Evolutionary conservation across 2,888 invertebrate genomes (phyloP), one percentile per base, ranked within the genome.

Genomic region (Koerneria pararmatus): DNA sequence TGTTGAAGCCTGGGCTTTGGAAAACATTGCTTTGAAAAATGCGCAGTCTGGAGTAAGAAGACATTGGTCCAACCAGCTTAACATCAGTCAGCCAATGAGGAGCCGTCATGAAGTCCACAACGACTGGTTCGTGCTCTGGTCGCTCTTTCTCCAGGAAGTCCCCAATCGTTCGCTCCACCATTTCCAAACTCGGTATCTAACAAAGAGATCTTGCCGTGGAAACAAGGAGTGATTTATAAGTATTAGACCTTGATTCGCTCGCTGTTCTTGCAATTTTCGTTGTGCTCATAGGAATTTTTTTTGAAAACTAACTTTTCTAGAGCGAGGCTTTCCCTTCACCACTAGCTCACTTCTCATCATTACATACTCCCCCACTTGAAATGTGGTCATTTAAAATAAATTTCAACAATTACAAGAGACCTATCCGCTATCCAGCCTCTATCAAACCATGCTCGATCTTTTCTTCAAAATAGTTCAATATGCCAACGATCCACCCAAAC

Each of bases 61-160:
- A 63, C 46, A 46, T 19, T 29, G 8, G 51, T 32, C 59, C 46
- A 24, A 75, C 76, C 70, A 73, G 74, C 63, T 76, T 74, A 24
- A 73, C 73, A 29, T 76, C 76, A 29, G 69, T 74, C 76, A 76
- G 74, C 65, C 67, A 75, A 19, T 69, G 66, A 8, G 69, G 69
- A 19, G 74, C 74, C 59, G 70, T 74, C 32, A 68, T 27, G 32
- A 35, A 29, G 31, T 48, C 58, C 15, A 60, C 34, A 35, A 60
- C 66, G 32, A 51, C 66, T 29, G 66, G 66, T n/a, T n/a, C n/a
- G n/a, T n/a, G n/a, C n/a, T n/a, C n/a, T 22, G 53, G 59, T 22
- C 60, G 57, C 1, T 8, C 27, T 11, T 4, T 34, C 41, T 35
- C 37, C 41, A 64, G 29, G 41, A 56, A 54, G 15, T 37, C 24